These are phyloP conservation scores for Homalodisca vitripennis DNA, from an alignment of 1,140 invertebrate species.

Conservation along the genomic window DNA sequence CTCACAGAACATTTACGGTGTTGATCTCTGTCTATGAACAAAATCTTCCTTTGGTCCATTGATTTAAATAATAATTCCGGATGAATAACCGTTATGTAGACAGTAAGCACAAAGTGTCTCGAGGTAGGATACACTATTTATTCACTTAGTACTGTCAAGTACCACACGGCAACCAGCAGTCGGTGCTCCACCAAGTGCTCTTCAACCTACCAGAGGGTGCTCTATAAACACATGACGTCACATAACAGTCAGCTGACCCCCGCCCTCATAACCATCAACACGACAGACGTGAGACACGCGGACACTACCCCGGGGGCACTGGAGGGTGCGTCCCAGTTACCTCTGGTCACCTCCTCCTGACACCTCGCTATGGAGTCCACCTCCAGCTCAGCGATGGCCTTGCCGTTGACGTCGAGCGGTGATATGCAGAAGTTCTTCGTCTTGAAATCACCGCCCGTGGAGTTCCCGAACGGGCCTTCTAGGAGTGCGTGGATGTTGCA, in stretches of 20 bases:
- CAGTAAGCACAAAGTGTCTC: too few relatives aligned
- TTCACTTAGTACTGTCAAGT: too few relatives aligned
- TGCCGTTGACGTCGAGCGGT: conserved; percentile 74
- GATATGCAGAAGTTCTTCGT: conserved; percentile 82
- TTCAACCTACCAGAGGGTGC: too few relatives aligned
- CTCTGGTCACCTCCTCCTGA: conserved; percentile 63
- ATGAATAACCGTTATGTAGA: too few relatives aligned
- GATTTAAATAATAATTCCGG: too few relatives aligned
- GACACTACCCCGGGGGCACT: background rate
- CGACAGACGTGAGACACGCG: background rate
- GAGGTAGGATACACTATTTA: too few relatives aligned
- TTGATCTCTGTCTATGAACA: too few relatives aligned
- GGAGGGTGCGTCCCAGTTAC: conserved; percentile 59
- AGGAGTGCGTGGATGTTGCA: conserved; percentile 74
- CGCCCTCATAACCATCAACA: background rate
- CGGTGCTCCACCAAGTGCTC: too few relatives aligned
- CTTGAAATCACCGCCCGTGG: conserved; percentile 62
- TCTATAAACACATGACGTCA: background rate
- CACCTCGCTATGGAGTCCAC: conserved; percentile 62
- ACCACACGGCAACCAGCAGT: too few relatives aligned
- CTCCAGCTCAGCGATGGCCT: conserved; percentile 66
- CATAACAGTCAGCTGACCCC: conserved; percentile 15
- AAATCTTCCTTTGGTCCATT: too few relatives aligned
- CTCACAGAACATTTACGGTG: too few relatives aligned
- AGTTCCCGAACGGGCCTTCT: conserved; percentile 68